Conservation (phyloP, 2,888 invertebrate species). For the Shargacucullia verbasci region DNA sequence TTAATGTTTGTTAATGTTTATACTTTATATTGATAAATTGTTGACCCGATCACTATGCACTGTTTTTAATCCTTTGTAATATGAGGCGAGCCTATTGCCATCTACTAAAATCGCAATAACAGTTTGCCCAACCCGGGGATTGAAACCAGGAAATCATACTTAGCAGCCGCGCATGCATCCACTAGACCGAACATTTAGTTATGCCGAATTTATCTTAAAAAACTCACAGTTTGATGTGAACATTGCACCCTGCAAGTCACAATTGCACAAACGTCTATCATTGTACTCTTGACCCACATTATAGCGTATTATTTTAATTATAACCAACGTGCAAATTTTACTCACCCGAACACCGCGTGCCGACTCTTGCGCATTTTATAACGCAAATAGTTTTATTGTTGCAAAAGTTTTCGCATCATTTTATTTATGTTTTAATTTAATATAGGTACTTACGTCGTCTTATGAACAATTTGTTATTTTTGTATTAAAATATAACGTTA, state of each 20-base stretch:
- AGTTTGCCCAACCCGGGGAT: too few species aligned
- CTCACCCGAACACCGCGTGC: conserved; percentile 29
- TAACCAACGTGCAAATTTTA: conserved; percentile 52
- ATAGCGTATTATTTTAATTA: conserved; percentile 65
- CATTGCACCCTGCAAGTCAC: conserved; percentile 37
- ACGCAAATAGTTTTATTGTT: conserved; percentile 42
- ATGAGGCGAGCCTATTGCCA: too few species aligned
- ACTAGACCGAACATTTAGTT: too few species aligned
- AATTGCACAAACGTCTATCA: conserved; percentile 60
- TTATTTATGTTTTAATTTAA: conserved; percentile 17
- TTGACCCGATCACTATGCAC: too few species aligned
- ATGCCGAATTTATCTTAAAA: not conserved
- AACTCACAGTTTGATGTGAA: conserved; percentile 34
- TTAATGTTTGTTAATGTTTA: too few species aligned
- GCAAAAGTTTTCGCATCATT: conserved; percentile 24
- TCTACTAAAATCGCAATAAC: too few species aligned
- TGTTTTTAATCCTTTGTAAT: too few species aligned
- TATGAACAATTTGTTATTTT: conserved; percentile 8
- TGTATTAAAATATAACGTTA: conserved; percentile 5
- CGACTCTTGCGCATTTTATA: conserved; percentile 40
- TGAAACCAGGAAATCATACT: too few species aligned
- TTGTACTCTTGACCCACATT: conserved; percentile 73
- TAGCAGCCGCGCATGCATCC: too few species aligned
- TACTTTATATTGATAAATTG: too few species aligned
- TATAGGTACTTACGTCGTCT: conserved; percentile 7